Conservation (phyloP, 2,797 vertebrate genomes). For the Cryptoblepharus egeriae region DNA sequence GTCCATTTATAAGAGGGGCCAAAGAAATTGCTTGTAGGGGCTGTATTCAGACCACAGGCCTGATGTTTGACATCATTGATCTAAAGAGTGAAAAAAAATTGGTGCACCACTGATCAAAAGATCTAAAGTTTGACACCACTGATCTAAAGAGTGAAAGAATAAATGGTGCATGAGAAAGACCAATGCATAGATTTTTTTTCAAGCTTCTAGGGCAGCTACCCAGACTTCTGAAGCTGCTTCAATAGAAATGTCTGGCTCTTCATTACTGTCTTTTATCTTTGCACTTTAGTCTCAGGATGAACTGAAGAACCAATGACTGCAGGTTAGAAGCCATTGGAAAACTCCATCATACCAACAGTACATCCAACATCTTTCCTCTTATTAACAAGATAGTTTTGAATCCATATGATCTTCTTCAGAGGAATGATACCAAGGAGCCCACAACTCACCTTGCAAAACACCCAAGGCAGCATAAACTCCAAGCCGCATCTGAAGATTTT, state of each 20-base stretch:
- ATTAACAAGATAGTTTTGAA: neutral
- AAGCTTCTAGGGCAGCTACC: neutral
- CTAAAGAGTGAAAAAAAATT: too few species aligned
- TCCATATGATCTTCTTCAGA: neutral
- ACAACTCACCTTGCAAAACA: constrained; percentile 88
- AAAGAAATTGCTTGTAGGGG: too few species aligned
- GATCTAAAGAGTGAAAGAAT: too few species aligned
- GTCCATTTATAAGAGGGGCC: too few species aligned
- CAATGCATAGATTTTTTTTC: neutral
- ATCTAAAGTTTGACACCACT: too few species aligned
- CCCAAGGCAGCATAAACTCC: constrained; percentile 93
- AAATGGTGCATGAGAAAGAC: too few species aligned
- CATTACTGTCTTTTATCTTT: neutral
- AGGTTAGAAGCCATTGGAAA: too few species aligned
- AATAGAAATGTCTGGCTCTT: neutral
- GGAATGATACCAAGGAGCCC: neutral
- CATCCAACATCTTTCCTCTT: neutral
- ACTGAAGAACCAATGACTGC: too few species aligned
- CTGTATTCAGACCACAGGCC: too few species aligned
- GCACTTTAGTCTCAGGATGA: neutral
- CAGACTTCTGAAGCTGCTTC: neutral
- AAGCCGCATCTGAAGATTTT: constrained; percentile 79
- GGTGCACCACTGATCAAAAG: too few species aligned
- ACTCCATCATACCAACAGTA: neutral
- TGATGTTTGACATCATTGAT: too few species aligned